A percentile compares a stretch with the other conserved stretches of the same genome.
phyloP scores from a whole-genome alignment of 2,888 invertebrate genomes.

The Dilophus febrilis region DNA sequence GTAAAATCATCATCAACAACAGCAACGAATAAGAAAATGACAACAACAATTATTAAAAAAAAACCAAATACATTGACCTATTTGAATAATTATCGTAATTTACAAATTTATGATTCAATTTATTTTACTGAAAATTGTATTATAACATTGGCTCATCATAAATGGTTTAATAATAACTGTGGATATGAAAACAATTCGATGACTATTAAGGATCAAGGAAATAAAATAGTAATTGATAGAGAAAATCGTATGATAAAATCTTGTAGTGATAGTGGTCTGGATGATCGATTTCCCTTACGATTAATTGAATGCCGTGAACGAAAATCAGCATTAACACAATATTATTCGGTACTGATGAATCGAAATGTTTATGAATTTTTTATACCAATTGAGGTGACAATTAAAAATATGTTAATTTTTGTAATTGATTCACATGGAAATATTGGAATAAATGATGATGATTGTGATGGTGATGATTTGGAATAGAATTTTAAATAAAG shows the following conservation, averaged over 20 bases:
- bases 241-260: conserved; percentile 1
- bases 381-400: conserved; percentile 2
- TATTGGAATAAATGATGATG: not conserved
- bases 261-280: too few relatives aligned
- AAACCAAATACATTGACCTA: too few relatives aligned
- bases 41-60: conserved; percentile 23
- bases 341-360: conserved; percentile 4
- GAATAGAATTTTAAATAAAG: too few relatives aligned
- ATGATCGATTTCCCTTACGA: conserved; percentile 11
- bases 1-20: too few relatives aligned
- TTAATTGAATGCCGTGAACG: conserved; percentile 24
- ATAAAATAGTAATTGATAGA: conserved; percentile 1
- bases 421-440: conserved; percentile 5
- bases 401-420: conserved; percentile 5
- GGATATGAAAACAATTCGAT: too few relatives aligned
- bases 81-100: conserved; percentile 25
- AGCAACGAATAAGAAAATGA: too few relatives aligned
- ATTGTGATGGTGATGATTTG: too few relatives aligned
- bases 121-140: conserved; percentile 26
- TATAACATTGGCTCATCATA: conserved; percentile 23
- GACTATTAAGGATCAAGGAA: too few relatives aligned
- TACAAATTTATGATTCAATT: conserved; percentile 23
- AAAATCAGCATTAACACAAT: conserved; percentile 18
- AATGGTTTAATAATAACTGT: conserved; percentile 21
- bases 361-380: conserved; percentile 3